Conservation (phyloP, 2,888 invertebrate species). For the Abrostola tripartita region DNA sequence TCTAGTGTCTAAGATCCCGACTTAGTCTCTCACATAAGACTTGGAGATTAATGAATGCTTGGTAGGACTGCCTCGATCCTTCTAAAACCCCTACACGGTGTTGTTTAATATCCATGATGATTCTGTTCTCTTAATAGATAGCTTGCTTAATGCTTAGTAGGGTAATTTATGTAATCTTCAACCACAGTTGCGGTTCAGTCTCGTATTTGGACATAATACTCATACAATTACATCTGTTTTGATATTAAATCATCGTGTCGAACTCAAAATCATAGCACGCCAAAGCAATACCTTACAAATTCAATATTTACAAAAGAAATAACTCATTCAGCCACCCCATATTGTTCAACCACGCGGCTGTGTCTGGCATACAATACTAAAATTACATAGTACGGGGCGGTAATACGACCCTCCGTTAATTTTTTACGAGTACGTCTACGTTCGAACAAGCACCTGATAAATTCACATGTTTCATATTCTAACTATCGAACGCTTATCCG, state of each 20-base stretch:
- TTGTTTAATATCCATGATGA: no score
- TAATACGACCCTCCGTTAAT: neutral
- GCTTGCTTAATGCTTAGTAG: no score
- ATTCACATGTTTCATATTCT: neutral
- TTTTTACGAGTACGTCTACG: neutral
- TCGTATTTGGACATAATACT: no score
- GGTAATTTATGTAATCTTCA: no score
- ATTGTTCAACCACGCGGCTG: neutral
- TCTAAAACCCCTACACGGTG: no score
- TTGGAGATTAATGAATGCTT: no score
- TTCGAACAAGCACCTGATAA: neutral
- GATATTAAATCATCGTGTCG: neutral
- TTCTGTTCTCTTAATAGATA: no score
- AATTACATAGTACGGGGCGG: conserved; percentile 2
- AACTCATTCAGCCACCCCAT: conserved; percentile 2
- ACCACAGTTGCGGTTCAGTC: no score
- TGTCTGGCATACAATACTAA: neutral
- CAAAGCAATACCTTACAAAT: neutral
- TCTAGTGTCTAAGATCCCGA: no score
- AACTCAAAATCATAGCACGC: neutral
- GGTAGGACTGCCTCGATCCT: no score
- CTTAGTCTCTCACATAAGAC: no score
- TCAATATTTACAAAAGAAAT: conserved; percentile 4
- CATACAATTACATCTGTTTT: no score
- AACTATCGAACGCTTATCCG: conserved; percentile 11